Conservation (phyloP, 2,797 vertebrate genomes). For the Siniperca undulata region DNA sequence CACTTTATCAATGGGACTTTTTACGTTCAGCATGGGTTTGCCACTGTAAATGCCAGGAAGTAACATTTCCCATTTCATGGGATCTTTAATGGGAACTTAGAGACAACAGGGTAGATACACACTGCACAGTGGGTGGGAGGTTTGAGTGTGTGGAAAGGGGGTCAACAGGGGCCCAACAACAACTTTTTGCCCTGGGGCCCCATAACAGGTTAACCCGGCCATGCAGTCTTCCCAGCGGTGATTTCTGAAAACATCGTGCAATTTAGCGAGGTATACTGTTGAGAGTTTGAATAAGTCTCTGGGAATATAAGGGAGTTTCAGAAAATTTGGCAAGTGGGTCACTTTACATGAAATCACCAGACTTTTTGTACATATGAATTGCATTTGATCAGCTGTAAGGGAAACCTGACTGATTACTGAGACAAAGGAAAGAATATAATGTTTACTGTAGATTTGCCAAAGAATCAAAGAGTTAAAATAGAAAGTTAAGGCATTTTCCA, state of each 20-base stretch:
- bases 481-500: background rate
- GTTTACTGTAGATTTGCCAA: background rate
- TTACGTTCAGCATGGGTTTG: background rate
- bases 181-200: background rate
- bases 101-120: constrained; percentile 11
- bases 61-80: too few relatives aligned
- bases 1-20: background rate
- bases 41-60: background rate
- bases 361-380: background rate
- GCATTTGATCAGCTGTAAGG: background rate
- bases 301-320: background rate
- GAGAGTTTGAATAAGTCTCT: background rate
- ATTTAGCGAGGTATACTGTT: background rate
- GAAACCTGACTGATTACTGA: background rate
- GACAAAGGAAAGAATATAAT: background rate
- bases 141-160: background rate
- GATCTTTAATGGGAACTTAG: background rate
- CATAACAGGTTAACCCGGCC: background rate
- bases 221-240: background rate
- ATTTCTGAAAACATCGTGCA: background rate
- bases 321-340: background rate
- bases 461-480: background rate
- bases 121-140: background rate
- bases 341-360: background rate
- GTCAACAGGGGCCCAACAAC: background rate